Evolutionary conservation across 2,888 invertebrate species (phyloP), one percentile per base, ranked within the genome.

Genomic region (Drosophila nr. medialis): DNA sequence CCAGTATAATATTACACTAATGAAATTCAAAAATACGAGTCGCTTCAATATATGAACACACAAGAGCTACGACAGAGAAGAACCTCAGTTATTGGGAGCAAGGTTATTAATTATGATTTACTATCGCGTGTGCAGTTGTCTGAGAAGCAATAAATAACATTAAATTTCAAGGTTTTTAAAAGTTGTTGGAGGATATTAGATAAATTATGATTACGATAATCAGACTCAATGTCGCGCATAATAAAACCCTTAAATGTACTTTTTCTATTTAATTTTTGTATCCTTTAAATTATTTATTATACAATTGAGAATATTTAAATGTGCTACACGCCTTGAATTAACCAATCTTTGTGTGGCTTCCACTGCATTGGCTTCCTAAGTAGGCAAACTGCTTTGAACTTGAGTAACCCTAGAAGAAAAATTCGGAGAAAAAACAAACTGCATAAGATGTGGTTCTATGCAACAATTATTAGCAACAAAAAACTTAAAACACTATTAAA

Each of bases 1-100:
- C 32, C 54, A 77, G 45, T 48, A 71, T 45, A 29, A 36, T 21
- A 49, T 65, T 80, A 68, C 63, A 50, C 10, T 48, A 36, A 53
- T 55, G 40, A n/a, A 61, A 40, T 55, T 60, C 10, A 42, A 30
- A 45, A 34, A 27, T 13, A 0, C 40, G 54, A 36, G 62, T 65
- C 45, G n/a, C 11, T 58, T 8, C 27, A 15, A 34, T 54, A 6
- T 34, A 2, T 27, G 36, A 36, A 38, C n/a, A n/a, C 1, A 10
- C 21, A 21, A 24, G n/a, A 15, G 15, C 45, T 24, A 4, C 4
- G 21, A 24, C 2, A 15, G 15, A 15, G 15, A 4, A 21, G 7
- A 8, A 45, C 1, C 15, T 15, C 15, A 8, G 45, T 15, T 15
- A 24, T 15, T 15, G 11, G 11, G 6, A n/a, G 6, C 7, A 15